phyloP scores from a whole-genome alignment of 2,113 vertebrate genomes.

The Oxyruncus cristatus region DNA sequence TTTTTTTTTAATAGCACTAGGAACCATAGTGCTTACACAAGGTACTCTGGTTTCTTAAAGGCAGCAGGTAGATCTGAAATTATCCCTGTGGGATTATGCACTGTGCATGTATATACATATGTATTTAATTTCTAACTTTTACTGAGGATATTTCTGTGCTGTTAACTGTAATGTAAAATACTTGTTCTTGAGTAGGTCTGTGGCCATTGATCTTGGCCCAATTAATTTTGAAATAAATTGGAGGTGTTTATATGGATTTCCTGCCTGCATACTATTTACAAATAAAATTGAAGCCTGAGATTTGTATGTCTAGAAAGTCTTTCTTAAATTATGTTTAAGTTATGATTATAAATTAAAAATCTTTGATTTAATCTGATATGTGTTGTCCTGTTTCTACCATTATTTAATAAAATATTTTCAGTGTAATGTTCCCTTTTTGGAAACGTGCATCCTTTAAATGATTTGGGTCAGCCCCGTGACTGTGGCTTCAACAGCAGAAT shows the following conservation, averaged over 20 bases:
- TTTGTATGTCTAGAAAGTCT: neutral
- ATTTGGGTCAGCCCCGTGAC: neutral
- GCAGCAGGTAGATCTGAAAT: conserved; percentile 1
- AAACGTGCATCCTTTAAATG: neutral
- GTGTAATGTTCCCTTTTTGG: neutral
- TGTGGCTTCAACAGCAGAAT: neutral
- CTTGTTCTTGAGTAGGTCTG: neutral
- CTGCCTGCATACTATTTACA: neutral
- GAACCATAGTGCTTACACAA: neutral
- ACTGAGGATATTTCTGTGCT: neutral
- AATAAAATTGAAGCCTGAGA: neutral
- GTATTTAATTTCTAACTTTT: conserved; percentile 1
- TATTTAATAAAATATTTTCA: conserved; percentile 39
- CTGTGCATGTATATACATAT: neutral
- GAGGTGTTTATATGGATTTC: neutral
- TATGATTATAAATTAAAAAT: conserved; percentile 34
- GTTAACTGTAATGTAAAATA: neutral
- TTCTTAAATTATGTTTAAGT: conserved; percentile 43
- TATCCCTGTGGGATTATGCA: conserved; percentile 61
- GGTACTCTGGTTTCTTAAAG: conserved; percentile 8
- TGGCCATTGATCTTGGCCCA: neutral
- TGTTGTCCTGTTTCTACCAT: neutral
- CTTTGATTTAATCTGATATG: neutral
- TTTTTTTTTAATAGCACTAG: neutral
- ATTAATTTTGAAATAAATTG: neutral